Base-by-base conservation (phyloP, 1,140 invertebrate genomes). In the Achroia grisella region DNA sequence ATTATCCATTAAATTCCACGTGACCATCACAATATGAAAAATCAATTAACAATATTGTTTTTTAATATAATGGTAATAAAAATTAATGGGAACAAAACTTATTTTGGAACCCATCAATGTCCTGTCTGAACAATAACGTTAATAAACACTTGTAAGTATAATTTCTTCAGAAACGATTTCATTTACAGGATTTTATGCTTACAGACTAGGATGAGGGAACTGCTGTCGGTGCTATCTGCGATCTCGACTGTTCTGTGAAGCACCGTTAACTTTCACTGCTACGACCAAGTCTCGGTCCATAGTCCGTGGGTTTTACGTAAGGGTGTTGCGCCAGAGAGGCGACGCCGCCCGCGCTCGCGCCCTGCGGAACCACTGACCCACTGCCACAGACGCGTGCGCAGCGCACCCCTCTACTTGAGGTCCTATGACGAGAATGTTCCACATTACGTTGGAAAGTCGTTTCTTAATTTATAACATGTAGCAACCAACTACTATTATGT, bases 331-430 rank as follows among this genome's bases (percentile, higher is more conserved):
- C 70, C 73, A 77, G 70, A 47, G 45, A 33, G 37, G 29, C 29
- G 45, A 44, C 45, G 45, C 45, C 53, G 59, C 50, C 55, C 45
- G 59, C 63, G 62, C 56, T 62, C 49, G 61, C 63, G 76, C 73
- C 71, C 73, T 71, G 70, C 71, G 68, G 74, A 71, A 76, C 74
- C 70, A 70, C 63, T 82, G 78, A 82, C 78, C 76, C 77, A 82
- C 58, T 80, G 78, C 65, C 78, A 75, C 66, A 74, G 59, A 71
- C 44, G 52, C 54, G 37, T 41, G 49, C 44, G 45, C 49, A 52
- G 39, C 46, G 33, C 58, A 61, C 62, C 59, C 67, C 70, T 65
- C 71, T 59, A 59, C 60, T 52, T 67, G 45, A 56, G 54, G 47
- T 53, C 53, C 51, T 71, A 72, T 65, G 68, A 63, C 67, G 60